Conservation (phyloP, 2,797 vertebrate genomes). For the Ispidina picta region DNA sequence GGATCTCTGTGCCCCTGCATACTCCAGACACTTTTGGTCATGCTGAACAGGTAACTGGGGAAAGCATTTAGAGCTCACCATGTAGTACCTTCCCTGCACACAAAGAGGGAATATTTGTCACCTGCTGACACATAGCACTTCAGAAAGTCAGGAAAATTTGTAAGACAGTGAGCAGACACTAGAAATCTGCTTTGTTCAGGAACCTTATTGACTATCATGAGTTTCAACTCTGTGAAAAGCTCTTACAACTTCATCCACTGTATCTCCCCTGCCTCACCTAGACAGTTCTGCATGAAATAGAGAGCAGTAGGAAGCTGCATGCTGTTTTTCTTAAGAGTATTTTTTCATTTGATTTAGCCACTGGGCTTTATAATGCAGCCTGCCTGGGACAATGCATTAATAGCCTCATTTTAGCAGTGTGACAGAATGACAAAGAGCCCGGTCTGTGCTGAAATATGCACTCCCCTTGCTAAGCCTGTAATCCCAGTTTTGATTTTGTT, state of each 20-base stretch:
- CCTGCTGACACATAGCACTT: neutral
- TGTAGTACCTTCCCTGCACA: neutral
- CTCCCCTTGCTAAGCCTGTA: slow-evolving; percentile 53
- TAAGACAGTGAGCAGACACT: neutral
- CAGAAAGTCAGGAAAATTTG: slow-evolving; percentile 5
- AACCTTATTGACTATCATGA: neutral
- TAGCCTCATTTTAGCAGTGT: slow-evolving; percentile 50
- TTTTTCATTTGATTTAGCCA: slow-evolving; percentile 50
- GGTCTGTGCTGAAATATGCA: slow-evolving; percentile 61
- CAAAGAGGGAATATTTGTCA: slow-evolving; percentile 19
- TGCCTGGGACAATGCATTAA: slow-evolving; percentile 51
- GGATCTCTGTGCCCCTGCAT: neutral
- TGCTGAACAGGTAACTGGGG: neutral
- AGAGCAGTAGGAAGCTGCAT: neutral
- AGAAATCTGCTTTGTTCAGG: neutral
- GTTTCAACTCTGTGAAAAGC: neutral
- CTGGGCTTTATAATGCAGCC: slow-evolving; percentile 28
- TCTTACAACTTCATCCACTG: neutral
- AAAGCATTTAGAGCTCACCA: neutral
- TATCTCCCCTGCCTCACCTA: neutral
- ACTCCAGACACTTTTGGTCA: neutral
- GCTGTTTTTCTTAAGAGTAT: neutral
- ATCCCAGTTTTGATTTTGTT: slow-evolving; percentile 25
- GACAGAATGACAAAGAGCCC: slow-evolving; percentile 61
- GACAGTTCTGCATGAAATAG: neutral